Base-by-base conservation (phyloP, 2,888 invertebrate genomes). In the Ennomos fuscantarius region DNA sequence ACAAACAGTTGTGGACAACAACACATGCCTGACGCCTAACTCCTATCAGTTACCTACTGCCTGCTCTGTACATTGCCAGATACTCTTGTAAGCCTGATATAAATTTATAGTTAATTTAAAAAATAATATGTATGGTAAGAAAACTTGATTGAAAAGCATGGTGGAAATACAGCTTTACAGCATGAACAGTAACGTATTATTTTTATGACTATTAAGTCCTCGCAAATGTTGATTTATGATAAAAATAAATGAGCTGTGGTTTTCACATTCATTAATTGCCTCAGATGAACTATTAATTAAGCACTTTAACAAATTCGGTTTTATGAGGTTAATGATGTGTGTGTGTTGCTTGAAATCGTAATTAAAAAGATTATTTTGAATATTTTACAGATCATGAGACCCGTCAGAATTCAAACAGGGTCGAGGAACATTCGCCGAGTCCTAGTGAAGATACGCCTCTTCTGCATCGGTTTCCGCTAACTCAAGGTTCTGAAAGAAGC, bases 331-430 rank as follows among this genome's bases (percentile, higher is more conserved):
- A n/a, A 24, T 24, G 24, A 24, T 40, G 11, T 9, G 11, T 37
- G 31, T 24, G 39, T 52, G 36, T 34, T 44, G 35, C 33, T 13
- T 35, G 13, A 53, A 33, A 56, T 59, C 44, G 37, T 34, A 53
- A 13, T 43, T 44, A 9, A 43, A 3, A 15, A 33, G 12, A 12
- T 42, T 46, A 32, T 35, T 34, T 47, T 42, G 43, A 57, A 13
- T 54, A 43, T 45, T 54, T 74, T 66, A 9, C 73, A 88, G 87
- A 87, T 58, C 87, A 87, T 66, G 87, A 87, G 66, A 76, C 84
- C 2, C 76, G 87, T 1, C 75, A 80, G 54, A 82, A 77, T 64
- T 72, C 79, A 0, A 60, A 74, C 55, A 69, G 73, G 31, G 65
- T 48, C 2, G 79, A 78, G 5, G 70, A 69, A 1, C 47, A 43